These are phyloP conservation scores for Chironomus tentans DNA, from an alignment of 2,888 invertebrate genomes.

Conservation along the genomic window DNA sequence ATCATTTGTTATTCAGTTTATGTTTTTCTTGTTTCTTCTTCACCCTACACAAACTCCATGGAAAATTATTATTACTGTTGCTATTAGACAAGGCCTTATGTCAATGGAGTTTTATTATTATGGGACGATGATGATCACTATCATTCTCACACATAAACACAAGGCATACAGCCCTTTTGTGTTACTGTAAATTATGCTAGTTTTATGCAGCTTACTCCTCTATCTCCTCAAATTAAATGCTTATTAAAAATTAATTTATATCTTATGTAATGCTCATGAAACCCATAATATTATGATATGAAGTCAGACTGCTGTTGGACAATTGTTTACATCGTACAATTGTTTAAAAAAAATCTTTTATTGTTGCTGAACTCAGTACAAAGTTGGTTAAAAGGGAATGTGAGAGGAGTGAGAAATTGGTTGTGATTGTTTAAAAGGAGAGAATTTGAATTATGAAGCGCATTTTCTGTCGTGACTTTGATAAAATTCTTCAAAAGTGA, in stretches of 20 bases:
- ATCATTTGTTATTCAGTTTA: constrained; percentile 24
- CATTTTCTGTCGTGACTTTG: no score
- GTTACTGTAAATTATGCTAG: no score
- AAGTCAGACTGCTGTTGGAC: no score
- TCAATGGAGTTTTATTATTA: background rate
- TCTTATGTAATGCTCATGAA: background rate
- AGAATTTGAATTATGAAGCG: no score
- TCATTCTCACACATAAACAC: background rate
- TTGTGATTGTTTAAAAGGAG: no score
- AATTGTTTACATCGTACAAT: no score
- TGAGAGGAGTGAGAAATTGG: no score
- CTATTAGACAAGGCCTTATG: constrained; percentile 1
- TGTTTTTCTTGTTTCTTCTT: background rate
- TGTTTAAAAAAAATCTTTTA: no score
- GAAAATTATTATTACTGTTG: background rate
- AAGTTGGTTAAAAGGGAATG: no score
- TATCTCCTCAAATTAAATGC: constrained; percentile 20
- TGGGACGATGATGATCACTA: constrained; percentile 1
- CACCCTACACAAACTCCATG: background rate
- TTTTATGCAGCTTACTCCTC: background rate
- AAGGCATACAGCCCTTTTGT: background rate
- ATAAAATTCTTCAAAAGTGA: background rate
- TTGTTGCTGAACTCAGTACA: no score
- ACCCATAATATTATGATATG: no score
- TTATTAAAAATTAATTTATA: constrained; percentile 25